Base-by-base conservation (phyloP, 2,888 invertebrate genomes). In the Caenorhabditis doughertyi region DNA sequence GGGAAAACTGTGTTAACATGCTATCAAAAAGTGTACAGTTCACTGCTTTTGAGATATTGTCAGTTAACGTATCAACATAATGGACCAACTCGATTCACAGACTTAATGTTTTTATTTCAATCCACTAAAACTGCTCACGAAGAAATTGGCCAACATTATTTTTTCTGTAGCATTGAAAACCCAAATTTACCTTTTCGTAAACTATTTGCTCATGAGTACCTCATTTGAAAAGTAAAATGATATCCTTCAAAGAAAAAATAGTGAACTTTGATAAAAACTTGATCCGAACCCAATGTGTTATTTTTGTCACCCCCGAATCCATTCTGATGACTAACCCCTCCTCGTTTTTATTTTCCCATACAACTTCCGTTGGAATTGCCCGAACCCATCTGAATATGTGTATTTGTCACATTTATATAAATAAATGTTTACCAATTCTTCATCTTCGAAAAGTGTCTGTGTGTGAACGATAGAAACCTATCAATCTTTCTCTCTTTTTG, bases 301-400 rank as follows among this genome's bases (percentile, higher is more conserved):
- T n/a, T n/a, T n/a, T 42, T 42, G 5, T 13, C 16, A 13, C 13
- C 42, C 42, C 3, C 13, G 9, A 3, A 11, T 47, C 18, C 18
- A 18, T 58, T 21, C 7, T 39, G 39, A 39, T 68, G 68, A 68
- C 68, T 68, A 55, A 68, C 13, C 13, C 49, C 65, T 11, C 13
- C 32, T 29, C 3, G 13, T 0, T 39, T 60, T 42, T 60, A 60
- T 60, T 60, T 39, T 49, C 68, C 51, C 55, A 68, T 39, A 13
- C 13, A 32, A 74, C 74, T 74, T 74, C 74, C 67, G 74, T 56
- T 44, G 1, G 74, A 74, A 65, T 74, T 74, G 74, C 65, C 74
- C 74, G 67, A 74, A 74, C 67, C 27, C 60, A 42, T 13, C 3
- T 13, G 13, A 39, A 13, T 32, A 16, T 39, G n/a, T 39, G 39